phyloP scores from a whole-genome alignment of 2,797 vertebrate species.

The Meriones psammophilus region DNA sequence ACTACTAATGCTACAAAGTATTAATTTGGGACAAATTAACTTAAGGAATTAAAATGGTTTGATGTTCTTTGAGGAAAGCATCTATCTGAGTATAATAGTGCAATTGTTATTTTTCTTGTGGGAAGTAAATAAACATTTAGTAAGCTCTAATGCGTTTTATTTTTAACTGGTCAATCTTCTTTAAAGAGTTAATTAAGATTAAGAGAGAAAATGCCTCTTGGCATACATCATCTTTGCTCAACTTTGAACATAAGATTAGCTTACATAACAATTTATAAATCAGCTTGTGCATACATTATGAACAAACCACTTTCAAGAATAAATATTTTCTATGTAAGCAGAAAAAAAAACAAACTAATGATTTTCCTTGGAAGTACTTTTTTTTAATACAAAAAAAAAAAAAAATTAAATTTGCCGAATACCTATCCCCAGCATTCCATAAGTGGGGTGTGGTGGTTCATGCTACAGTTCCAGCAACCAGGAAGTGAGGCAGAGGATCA shows the following conservation, averaged over 20 bases:
- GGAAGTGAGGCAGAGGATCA: not conserved
- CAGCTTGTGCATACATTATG: conserved; percentile 37
- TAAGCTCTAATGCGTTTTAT: conserved; percentile 62
- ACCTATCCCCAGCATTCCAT: not conserved
- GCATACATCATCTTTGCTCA: conserved; percentile 64
- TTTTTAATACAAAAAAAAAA: conserved; percentile 40
- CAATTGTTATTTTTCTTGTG: conserved; percentile 62
- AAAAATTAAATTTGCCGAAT: conserved; percentile 39
- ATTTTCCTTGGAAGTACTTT: conserved; percentile 35
- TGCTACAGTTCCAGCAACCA: not conserved
- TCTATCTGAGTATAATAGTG: conserved; percentile 42
- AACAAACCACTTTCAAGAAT: conserved; percentile 70
- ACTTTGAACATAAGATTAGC: conserved; percentile 70
- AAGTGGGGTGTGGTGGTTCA: not conserved
- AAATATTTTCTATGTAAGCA: conserved; percentile 72
- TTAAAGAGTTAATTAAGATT: conserved; percentile 75
- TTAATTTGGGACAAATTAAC: conserved; percentile 66
- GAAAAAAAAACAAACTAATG: conserved; percentile 60
- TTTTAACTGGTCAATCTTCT: conserved; percentile 62
- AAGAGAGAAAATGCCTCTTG: conserved; percentile 61
- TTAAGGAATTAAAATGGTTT: conserved; percentile 63
- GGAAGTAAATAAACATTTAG: conserved; percentile 73
- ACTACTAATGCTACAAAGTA: conserved; percentile 69
- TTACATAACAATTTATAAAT: conserved; percentile 63
- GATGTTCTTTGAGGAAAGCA: conserved; percentile 69